These are phyloP conservation scores for Serinus canaria DNA, from an alignment of 2,113 vertebrate genomes.

Conservation along the genomic window DNA sequence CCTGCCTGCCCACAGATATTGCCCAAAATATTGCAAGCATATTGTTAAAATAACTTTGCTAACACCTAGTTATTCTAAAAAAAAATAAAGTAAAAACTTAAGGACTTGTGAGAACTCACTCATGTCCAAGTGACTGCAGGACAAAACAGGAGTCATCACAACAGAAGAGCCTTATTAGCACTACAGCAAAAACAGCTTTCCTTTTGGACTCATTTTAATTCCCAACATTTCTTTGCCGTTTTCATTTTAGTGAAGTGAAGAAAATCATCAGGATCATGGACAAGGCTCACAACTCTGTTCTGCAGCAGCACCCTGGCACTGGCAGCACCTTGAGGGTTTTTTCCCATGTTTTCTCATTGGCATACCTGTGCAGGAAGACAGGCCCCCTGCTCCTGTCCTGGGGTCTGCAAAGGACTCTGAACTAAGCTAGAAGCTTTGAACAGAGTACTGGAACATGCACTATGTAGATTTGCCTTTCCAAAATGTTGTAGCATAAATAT, in stretches of 20 bases:
- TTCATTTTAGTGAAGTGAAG: not conserved
- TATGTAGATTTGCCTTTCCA: not conserved
- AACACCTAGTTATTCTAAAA: not conserved
- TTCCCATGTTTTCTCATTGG: not conserved
- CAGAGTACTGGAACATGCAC: not conserved
- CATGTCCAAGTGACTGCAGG: not conserved
- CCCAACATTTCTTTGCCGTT: not conserved
- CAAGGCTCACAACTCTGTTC: not conserved
- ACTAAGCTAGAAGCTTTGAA: not conserved
- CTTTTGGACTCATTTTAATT: not conserved
- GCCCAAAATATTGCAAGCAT: not conserved
- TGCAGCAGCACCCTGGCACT: not conserved
- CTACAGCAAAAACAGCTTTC: not conserved
- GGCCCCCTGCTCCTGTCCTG: not conserved
- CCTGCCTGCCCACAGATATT: not conserved
- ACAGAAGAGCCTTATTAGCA: not conserved
- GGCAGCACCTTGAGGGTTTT: not conserved
- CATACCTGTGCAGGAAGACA: not conserved
- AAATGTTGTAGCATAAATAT: not conserved
- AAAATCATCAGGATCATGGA: not conserved
- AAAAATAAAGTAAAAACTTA: not conserved
- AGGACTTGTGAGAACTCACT: not conserved
- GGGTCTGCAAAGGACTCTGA: not conserved
- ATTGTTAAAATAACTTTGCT: conserved; percentile 4
- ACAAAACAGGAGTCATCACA: not conserved